phyloP scores from a whole-genome alignment of 2,797 vertebrate species.

The Momotus momota region DNA sequence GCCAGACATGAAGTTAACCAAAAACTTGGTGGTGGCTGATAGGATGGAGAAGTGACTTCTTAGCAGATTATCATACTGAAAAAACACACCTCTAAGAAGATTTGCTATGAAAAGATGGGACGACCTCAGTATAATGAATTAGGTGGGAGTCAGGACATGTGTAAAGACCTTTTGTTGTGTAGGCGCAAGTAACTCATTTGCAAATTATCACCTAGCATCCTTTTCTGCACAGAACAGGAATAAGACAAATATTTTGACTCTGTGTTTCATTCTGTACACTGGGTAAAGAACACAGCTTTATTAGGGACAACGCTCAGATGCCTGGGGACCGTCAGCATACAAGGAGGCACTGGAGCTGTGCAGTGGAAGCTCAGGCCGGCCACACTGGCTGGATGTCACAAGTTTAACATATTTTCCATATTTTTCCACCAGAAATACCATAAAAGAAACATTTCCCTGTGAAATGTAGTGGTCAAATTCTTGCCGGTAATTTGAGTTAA shows the following conservation, averaged over 20 bases:
- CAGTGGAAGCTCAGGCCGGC: background rate
- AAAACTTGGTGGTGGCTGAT: background rate
- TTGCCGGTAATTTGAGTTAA: background rate
- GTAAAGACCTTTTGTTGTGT: background rate
- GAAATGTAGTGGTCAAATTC: background rate
- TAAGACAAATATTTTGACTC: background rate
- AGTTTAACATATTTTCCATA: background rate
- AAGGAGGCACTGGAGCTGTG: background rate
- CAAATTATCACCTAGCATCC: background rate
- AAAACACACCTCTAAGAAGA: background rate
- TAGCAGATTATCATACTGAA: background rate
- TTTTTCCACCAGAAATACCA: background rate
- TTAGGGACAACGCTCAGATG: rapidly evolving
- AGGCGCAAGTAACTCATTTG: background rate
- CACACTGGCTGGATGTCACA: background rate
- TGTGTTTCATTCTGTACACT: background rate
- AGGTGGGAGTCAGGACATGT: background rate
- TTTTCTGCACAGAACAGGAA: background rate
- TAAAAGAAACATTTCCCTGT: background rate
- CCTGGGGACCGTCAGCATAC: rapidly evolving
- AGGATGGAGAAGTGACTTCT: background rate
- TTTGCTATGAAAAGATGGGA: background rate
- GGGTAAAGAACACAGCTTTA: background rate
- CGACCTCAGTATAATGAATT: background rate
- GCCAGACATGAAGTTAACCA: background rate